Evolutionary conservation across 2,888 invertebrate species (phyloP), one percentile per base, ranked within the genome.

Genomic region (Micropterix aruncella): DNA sequence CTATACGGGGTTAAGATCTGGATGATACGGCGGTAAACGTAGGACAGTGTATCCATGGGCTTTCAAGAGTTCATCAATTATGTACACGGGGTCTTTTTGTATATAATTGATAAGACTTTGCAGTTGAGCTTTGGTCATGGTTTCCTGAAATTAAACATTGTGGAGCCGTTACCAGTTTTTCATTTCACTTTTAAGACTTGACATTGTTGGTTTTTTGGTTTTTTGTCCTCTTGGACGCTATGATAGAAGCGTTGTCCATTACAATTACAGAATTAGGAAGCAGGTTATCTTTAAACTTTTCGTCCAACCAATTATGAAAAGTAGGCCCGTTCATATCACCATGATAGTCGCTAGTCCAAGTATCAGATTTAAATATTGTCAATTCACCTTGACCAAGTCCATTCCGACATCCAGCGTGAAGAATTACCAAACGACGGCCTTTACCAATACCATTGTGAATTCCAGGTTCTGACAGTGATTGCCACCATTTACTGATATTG

Each of bases 181-280:
- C 16, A 5, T 12, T 38, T 14, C 3, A 5, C 3, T 38, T 38
- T 16, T 41, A 19, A 37, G 44, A 46, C n/a, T n/a, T n/a, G n/a
- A n/a, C n/a, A n/a, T n/a, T n/a, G n/a, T n/a, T n/a, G n/a, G 37
- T 49, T 51, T 9, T 47, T 47, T 37, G 52, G 50, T 37, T 50
- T 50, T 45, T 51, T 51, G 19, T 52, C 50, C 47, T 48, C 46
- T 38, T 51, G 47, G 39, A 48, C 51, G 39, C 46, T 46, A 38
- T 51, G 50, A n/a, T n/a, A n/a, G n/a, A n/a, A n/a, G n/a, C n/a
- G n/a, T n/a, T n/a, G n/a, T n/a, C n/a, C n/a, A n/a, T n/a, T n/a
- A n/a, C n/a, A n/a, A n/a, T n/a, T 38, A 44, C 27, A 18, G 43
- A 43, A 38, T 43, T 43, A n/a, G 43, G 43, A 15, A 38, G 43